phyloP scores from a whole-genome alignment of 2,888 invertebrate genomes.

The Agonopterix subpropinquella region DNA sequence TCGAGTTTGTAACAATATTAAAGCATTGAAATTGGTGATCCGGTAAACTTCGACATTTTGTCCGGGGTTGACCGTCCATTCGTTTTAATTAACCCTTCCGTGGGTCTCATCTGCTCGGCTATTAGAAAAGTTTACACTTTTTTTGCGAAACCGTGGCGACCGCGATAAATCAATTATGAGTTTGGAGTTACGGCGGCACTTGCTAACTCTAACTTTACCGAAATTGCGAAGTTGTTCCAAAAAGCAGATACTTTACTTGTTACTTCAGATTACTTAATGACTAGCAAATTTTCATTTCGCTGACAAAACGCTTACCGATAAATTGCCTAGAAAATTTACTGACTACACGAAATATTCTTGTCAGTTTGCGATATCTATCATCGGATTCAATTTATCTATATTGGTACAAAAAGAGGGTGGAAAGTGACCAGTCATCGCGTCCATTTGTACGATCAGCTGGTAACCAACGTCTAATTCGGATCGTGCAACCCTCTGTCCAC shows the following conservation, averaged over 20 bases:
- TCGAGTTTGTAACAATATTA: slow-evolving; percentile 71
- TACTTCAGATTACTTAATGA: slow-evolving; percentile 8
- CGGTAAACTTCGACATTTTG: slow-evolving; percentile 70
- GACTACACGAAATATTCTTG: too few relatives aligned
- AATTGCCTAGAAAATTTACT: too few relatives aligned
- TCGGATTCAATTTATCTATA: slow-evolving; percentile 6
- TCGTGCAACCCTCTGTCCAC: slow-evolving; percentile 45
- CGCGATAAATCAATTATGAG: slow-evolving; percentile 56
- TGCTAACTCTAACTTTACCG: slow-evolving; percentile 14
- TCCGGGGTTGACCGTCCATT: slow-evolving; percentile 67
- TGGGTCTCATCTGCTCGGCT: slow-evolving; percentile 49
- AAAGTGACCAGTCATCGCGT: slow-evolving; percentile 24
- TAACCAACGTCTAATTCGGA: slow-evolving; percentile 40
- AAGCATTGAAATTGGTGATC: slow-evolving; percentile 74
- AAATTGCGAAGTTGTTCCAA: slow-evolving; percentile 4
- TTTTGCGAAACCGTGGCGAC: slow-evolving; percentile 36
- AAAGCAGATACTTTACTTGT: neutral
- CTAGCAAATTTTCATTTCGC: too few relatives aligned
- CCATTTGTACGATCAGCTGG: slow-evolving; percentile 39
- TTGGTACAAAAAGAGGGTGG: slow-evolving; percentile 9
- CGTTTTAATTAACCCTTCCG: slow-evolving; percentile 71
- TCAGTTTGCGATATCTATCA: too few relatives aligned
- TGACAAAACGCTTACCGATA: too few relatives aligned
- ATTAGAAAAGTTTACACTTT: slow-evolving; percentile 47
- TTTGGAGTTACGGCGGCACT: slow-evolving; percentile 26